A percentile compares a stretch with the other conserved stretches of the same genome.
These are phyloP conservation scores for Tiliacea citrago DNA, from an alignment of 2,888 invertebrate genomes.

Conservation along the genomic window DNA sequence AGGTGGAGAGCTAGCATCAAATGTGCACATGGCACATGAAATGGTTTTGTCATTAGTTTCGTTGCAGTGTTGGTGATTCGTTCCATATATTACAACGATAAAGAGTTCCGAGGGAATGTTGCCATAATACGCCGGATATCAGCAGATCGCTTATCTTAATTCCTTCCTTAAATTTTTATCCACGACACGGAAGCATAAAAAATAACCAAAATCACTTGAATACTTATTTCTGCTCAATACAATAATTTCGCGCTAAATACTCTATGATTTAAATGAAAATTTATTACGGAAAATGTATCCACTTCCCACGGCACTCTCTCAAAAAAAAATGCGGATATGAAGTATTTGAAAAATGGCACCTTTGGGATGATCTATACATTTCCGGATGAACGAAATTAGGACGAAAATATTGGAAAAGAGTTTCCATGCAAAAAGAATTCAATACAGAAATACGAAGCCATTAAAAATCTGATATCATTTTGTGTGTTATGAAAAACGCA, in stretches of 20 bases:
- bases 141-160: constrained; percentile 38
- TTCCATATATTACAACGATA: constrained; percentile 6
- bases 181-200: constrained; percentile 6
- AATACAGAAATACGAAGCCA: neutral
- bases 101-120: neutral
- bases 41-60: constrained; percentile 6
- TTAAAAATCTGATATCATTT: constrained; percentile 8
- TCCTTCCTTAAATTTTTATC: constrained; percentile 21
- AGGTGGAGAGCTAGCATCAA: constrained; percentile 38
- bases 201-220: neutral
- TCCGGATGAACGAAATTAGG: constrained; percentile 42
- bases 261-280: constrained; percentile 15
- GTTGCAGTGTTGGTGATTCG: constrained; percentile 10
- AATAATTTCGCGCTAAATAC: constrained; percentile 2
- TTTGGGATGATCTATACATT: constrained; percentile 29
- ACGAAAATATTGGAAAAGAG: constrained; percentile 19
- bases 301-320: constrained; percentile 24
- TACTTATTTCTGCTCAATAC: neutral
- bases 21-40: neutral
- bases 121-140: constrained; percentile 29
- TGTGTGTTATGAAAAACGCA: constrained; percentile 10
- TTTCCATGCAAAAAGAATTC: constrained; percentile 8
- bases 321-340: constrained; percentile 37
- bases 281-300: constrained; percentile 17
- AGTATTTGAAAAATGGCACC: constrained; percentile 51